Percentiles rank a stretch among this genome's conserved stretches.
Evolutionary conservation across 2,797 vertebrate genomes (phyloP).

Genomic region (Cichlasoma orientale): DNA sequence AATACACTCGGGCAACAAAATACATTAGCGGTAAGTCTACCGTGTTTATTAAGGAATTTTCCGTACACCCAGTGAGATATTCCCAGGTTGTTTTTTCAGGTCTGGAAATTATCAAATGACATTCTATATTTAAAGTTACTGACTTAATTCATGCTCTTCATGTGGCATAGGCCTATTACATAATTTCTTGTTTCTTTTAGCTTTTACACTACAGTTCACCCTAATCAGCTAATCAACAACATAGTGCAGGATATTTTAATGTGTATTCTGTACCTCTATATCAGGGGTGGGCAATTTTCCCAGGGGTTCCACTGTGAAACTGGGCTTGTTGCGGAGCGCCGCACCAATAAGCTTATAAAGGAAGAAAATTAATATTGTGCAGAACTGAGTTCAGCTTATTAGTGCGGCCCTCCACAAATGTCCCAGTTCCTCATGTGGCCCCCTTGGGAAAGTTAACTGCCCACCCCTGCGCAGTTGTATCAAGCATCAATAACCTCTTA

Average conservation of each 20-base stretch:
- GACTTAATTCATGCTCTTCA: neutral
- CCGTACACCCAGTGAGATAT: conserved; percentile 1
- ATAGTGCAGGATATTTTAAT: neutral
- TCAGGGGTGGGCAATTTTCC: neutral
- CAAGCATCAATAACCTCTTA: conserved; percentile 1
- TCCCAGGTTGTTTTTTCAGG: conserved; percentile 27
- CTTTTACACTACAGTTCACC: neutral
- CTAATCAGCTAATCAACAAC: neutral
- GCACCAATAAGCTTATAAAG: neutral
- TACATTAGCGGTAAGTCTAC: neutral
- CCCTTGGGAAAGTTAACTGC: neutral
- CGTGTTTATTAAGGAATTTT: conserved; percentile 56
- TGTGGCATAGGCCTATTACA: neutral
- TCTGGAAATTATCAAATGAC: neutral
- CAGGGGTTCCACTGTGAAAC: neutral
- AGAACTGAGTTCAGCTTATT: neutral
- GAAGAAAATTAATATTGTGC: neutral
- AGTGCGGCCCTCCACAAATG: neutral
- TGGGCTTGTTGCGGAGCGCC: neutral
- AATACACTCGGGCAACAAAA: conserved; percentile 13
- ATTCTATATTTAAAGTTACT: neutral
- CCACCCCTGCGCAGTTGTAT: neutral
- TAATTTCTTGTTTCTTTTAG: neutral
- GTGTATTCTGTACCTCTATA: neutral
- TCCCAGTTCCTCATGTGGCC: neutral